Conservation (phyloP, 2,797 vertebrate genomes). For the Scolopax rusticola region DNA sequence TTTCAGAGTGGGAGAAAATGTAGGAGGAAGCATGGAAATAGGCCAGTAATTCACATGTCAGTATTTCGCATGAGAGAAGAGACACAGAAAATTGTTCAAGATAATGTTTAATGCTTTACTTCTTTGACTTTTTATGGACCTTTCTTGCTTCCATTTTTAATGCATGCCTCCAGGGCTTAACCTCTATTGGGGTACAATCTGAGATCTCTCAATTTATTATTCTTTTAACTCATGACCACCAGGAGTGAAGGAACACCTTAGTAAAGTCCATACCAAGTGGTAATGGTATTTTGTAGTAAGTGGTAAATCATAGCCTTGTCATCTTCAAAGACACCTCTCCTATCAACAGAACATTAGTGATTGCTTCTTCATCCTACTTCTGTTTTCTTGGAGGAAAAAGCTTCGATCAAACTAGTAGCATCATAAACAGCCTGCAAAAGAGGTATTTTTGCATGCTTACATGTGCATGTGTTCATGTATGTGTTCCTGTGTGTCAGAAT, state of each 20-base stretch:
- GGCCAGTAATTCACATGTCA: background rate
- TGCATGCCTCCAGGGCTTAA: background rate
- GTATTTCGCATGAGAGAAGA: background rate
- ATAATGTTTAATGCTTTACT: background rate
- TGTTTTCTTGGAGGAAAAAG: background rate
- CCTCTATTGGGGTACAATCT: background rate
- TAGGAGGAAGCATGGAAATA: background rate
- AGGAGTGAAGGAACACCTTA: background rate
- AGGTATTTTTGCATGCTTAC: background rate
- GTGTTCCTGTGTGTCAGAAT: background rate
- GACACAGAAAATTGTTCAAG: background rate
- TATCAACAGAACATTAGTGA: background rate
- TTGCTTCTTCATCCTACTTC: background rate
- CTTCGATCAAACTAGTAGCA: background rate
- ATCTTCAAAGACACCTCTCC: background rate
- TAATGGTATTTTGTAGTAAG: background rate
- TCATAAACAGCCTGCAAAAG: background rate
- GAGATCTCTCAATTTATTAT: background rate
- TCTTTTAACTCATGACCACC: background rate
- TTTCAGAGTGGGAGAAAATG: background rate
- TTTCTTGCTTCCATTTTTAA: background rate
- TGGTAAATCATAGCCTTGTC: background rate
- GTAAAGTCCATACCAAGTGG: background rate
- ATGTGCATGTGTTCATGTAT: background rate
- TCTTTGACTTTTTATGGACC: background rate